phyloP scores from a whole-genome alignment of 1,140 invertebrate genomes.

The Psilanteris sp. region DNA sequence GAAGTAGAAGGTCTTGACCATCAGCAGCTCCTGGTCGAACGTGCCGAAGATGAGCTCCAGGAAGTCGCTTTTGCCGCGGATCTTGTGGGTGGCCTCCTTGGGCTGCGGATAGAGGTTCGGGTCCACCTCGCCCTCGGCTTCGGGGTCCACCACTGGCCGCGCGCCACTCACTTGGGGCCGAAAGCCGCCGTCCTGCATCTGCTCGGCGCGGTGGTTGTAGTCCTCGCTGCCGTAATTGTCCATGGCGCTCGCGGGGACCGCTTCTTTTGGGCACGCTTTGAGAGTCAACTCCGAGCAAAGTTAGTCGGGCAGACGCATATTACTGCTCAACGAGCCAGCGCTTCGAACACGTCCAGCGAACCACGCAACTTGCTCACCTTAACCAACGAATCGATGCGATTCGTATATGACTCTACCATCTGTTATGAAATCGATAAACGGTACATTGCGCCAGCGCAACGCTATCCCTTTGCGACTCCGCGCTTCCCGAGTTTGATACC shows the following conservation, averaged over 20 bases:
- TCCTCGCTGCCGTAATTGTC: conserved; percentile 72
- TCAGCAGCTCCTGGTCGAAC: conserved; percentile 93
- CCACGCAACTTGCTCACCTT: conserved; percentile 4
- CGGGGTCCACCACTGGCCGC: conserved; percentile 86
- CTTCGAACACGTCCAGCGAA: neutral
- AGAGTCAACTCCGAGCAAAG: too few species aligned
- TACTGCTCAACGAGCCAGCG: too few species aligned
- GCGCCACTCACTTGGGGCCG: conserved; percentile 70
- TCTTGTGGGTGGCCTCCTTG: conserved; percentile 93
- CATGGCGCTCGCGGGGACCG: too few species aligned
- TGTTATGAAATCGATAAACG: conserved; percentile 74
- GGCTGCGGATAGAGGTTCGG: conserved; percentile 87
- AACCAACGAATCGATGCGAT: conserved; percentile 74
- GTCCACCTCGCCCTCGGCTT: conserved; percentile 88
- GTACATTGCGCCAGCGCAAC: conserved; percentile 72
- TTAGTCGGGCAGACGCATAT: too few species aligned
- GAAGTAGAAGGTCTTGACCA: conserved; percentile 98
- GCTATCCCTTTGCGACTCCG: conserved; percentile 25
- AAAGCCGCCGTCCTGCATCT: too few species aligned
- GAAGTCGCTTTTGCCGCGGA: conserved; percentile 90
- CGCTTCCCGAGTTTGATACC: too few species aligned
- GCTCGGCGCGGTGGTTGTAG: too few species aligned
- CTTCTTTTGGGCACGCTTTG: too few species aligned
- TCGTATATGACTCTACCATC: conserved; percentile 65
- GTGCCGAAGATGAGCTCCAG: conserved; percentile 90